Evolutionary conservation across 1,140 invertebrate genomes (phyloP), one percentile per base, ranked within the genome.

Genomic region (Thalassaphorura encarpata): DNA sequence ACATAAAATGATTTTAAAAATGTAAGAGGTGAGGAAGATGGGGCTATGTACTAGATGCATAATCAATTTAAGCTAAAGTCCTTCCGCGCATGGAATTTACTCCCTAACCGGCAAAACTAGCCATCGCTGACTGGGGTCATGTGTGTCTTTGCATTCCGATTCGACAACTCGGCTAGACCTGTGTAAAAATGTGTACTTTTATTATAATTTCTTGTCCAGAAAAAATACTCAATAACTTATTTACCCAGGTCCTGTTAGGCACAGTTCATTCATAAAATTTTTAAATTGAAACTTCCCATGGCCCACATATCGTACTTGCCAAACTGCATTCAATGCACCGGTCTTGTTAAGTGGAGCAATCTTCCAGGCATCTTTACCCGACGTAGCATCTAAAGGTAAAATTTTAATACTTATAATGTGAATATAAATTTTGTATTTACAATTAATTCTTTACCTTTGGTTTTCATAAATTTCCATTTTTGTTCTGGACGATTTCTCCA

Each of bases 281-380:
- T 0, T 46, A 24, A 54, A 54, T 21, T 27, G 52, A 18, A 33
- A 54, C 15, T 54, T 54, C 4, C 52, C 52, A 31, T 54, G 52
- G 13, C 52, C 52, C 21, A 54, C 52, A 23, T 54, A 54, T 2
- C 3, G 11, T 41, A 54, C 33, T 54, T 47, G 45, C 52, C 52
- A 54, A 0, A 23, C 0, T 1, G 52, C 31, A 24, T 33, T 26
- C 21, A 52, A 28, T 27, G 1, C 29, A 8, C 42, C 42, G 2
- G n/a, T 16, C 16, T 23, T 28, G 21, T 28, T 33, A 19, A 54
- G n/a, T n/a, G 52, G 41, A 24, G 42, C 0, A n/a, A 54, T 29
- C 26, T 31, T 28, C 52, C 52, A 54, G n/a, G 18, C n/a, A 13
- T 33, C 19, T 33, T 46, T 42, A 21, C n/a, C 24, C 8, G 18